A percentile compares a stretch with the other conserved stretches of the same genome.
Conservation (phyloP, 2,797 vertebrate genomes). For the Gymnothorax javanicus region DNA sequence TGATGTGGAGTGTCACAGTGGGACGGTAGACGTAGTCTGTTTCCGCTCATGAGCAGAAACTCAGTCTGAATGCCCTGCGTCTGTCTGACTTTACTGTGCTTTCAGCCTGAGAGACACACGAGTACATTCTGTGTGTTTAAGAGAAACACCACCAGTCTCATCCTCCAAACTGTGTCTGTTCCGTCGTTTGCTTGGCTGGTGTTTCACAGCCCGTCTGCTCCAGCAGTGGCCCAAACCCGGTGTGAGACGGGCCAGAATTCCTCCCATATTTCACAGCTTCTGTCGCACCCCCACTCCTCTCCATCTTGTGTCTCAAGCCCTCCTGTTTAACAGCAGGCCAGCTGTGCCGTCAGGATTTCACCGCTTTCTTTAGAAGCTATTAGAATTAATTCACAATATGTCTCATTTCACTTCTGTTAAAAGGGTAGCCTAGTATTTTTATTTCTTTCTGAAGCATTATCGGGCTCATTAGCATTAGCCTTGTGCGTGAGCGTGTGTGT, state of each 20-base stretch:
- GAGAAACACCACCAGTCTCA: not conserved
- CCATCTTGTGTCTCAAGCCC: slow-evolving; percentile 31
- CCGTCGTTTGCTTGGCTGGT: not conserved
- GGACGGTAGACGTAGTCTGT: not conserved
- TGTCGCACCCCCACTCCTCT: slow-evolving; percentile 40
- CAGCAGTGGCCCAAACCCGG: slow-evolving; percentile 39
- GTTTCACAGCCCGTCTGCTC: not conserved
- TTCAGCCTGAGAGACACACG: not conserved
- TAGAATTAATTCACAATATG: not conserved
- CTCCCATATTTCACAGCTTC: slow-evolving; percentile 58
- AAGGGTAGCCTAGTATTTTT: not conserved
- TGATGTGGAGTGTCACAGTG: not conserved
- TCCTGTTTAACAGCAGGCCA: slow-evolving; percentile 14
- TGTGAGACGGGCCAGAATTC: slow-evolving; percentile 58
- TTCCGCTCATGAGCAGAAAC: not conserved
- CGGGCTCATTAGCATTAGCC: not conserved
- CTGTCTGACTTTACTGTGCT: not conserved
- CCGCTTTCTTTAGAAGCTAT: not conserved
- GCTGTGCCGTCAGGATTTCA: slow-evolving; percentile 39
- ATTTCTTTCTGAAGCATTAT: not conserved
- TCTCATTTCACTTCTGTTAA: not conserved
- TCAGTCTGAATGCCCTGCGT: not conserved
- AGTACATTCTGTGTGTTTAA: not conserved
- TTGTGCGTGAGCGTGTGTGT: not conserved
- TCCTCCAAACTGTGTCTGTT: not conserved